Base-by-base conservation (phyloP, 1,140 invertebrate genomes). In the Campoletis sonorensis region DNA sequence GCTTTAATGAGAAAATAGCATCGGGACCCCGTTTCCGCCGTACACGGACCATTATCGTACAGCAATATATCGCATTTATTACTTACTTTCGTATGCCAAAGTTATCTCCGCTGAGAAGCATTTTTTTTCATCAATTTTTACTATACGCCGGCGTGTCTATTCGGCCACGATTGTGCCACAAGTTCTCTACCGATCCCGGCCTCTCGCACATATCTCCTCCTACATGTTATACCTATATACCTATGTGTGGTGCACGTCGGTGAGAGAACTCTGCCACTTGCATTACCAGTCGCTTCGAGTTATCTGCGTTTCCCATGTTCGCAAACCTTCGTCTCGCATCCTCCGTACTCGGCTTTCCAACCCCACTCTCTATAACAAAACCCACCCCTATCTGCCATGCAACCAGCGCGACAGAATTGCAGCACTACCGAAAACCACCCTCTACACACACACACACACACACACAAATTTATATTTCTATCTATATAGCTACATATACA, bases 221-320 rank as follows among this genome's bases (percentile, higher is more conserved):
- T n/a, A n/a, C n/a, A n/a, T n/a, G n/a, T n/a, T n/a, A n/a, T n/a
- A n/a, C n/a, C n/a, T 45, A 80, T 76, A 45, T 40, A 40, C 30
- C 23, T 81, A 67, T 79, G 23, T 64, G 51, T 70, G 37, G 37
- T 21, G 49, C 61, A 73, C 21, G 21, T 37, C 61, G 71, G 75
- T 79, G 51, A 76, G 79, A 75, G 75, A 71, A 86, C 86, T 85
- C 82, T 85, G 82, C 80, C 85, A 80, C 84, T 87, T 81, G 85
- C 85, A 87, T 88, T 88, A 86, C 89, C 86, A 88, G 90, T 89
- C 87, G 86, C 83, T 87, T 80, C 87, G 86, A 90, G 89, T 91
- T 91, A 91, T 91, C 88, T 90, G 84, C 86, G 83, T 87, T 90
- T 85, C 84, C 88, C 88, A 88, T 86, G 89, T 90, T 88, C 75